phyloP scores from a whole-genome alignment of 2,888 invertebrate species.

The Scaptomyza polygonia region DNA sequence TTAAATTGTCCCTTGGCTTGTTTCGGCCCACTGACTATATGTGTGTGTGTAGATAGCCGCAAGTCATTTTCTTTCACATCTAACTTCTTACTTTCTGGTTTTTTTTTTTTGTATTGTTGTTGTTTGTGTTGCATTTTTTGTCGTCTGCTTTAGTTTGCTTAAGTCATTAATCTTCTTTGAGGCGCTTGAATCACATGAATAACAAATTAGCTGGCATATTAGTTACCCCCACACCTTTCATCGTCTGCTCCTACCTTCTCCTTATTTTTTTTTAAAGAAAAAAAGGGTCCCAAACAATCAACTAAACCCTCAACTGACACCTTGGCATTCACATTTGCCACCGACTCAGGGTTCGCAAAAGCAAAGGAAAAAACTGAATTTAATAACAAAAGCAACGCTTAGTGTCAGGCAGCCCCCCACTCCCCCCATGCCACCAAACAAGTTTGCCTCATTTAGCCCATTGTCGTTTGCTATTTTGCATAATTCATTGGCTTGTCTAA shows the following conservation, averaged over 20 bases:
- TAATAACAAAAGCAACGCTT: conserved; percentile 41
- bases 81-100: conserved; percentile 11
- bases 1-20: conserved; percentile 51
- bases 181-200: conserved; percentile 82
- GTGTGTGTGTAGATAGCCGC: conserved; percentile 10
- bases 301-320: conserved; percentile 9
- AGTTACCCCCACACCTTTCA: conserved; percentile 44
- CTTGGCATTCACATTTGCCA: neutral
- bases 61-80: conserved; percentile 39
- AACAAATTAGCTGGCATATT: conserved; percentile 81
- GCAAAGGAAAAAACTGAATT: neutral
- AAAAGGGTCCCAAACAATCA: conserved; percentile 36
- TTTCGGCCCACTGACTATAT: conserved; percentile 13
- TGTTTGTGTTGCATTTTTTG: conserved; percentile 22
- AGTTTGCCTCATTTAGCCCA: conserved; percentile 23
- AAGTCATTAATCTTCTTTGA: conserved; percentile 82
- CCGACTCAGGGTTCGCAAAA: conserved; percentile 1
- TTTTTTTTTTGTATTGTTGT: conserved; percentile 2
- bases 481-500: conserved; percentile 77
- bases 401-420: conserved; percentile 16
- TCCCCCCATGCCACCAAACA: no score
- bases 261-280: neutral
- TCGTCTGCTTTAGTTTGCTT: conserved; percentile 59
- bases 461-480: conserved; percentile 67
- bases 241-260: neutral